These are phyloP conservation scores for Drosophila aldrichi DNA, from an alignment of 2,888 invertebrate species.

Conservation along the genomic window DNA sequence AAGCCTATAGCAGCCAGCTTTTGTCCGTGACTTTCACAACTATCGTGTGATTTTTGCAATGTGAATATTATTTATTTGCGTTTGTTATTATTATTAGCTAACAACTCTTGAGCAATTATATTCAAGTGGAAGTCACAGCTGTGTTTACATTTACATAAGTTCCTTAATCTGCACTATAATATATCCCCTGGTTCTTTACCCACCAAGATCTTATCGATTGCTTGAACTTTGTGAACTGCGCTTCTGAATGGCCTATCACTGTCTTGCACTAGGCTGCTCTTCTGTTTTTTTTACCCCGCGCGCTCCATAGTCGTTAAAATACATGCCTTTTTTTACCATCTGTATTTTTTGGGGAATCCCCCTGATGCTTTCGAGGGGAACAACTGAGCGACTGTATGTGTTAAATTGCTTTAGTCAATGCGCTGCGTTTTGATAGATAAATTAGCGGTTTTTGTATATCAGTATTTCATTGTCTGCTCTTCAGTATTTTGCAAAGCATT, in stretches of 20 bases:
- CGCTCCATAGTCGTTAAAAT: background rate
- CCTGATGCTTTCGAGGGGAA: constrained; percentile 63
- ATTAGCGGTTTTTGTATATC: constrained; percentile 55
- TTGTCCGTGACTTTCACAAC: background rate
- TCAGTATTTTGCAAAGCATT: constrained; percentile 14
- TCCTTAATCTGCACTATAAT: constrained; percentile 1
- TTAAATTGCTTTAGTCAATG: constrained; percentile 69
- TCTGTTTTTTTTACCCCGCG: background rate
- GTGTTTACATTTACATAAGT: constrained; percentile 4
- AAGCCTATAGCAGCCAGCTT: background rate
- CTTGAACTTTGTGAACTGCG: constrained; percentile 7
- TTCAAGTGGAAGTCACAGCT: constrained; percentile 2
- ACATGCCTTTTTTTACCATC: constrained; percentile 23
- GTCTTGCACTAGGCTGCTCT: constrained; percentile 12
- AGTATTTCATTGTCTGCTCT: constrained; percentile 9
- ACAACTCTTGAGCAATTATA: background rate
- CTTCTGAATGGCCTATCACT: constrained; percentile 26
- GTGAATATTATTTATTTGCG: background rate
- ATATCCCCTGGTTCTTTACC: constrained; percentile 24
- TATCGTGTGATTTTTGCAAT: background rate
- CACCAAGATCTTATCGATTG: constrained; percentile 23
- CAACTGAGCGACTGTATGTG: constrained; percentile 43
- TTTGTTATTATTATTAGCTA: constrained; percentile 3
- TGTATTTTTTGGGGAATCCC: constrained; percentile 60
- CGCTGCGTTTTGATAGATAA: constrained; percentile 59